Base-by-base conservation (phyloP, 2,888 invertebrate genomes). In the Tipula lateralis region DNA sequence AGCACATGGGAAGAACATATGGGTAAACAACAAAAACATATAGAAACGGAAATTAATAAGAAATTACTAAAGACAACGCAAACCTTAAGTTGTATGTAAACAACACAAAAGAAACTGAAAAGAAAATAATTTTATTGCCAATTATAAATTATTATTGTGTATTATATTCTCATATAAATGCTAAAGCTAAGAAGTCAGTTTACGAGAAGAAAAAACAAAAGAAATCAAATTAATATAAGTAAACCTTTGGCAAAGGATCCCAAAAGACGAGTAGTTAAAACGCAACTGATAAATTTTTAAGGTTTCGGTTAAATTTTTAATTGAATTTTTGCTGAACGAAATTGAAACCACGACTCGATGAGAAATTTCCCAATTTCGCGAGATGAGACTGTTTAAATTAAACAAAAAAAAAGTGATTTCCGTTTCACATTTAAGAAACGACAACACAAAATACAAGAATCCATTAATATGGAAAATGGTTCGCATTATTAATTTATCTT, bases 101-200 rank as follows among this genome's bases (percentile, higher is more conserved):
- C n/a, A 66, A 66, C 66, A 24, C 66, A 66, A 66, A 9, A 66
- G 9, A 24, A 66, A 19, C 13, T 39, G 13, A 13, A 66, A 66
- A 24, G 66, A 24, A 66, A 66, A 66, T 66, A 66, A 66, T 66
- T 66, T 66, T 66, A 66, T 66, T 66, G 66, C 66, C 66, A 66
- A 66, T 66, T 66, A 66, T 66, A 66, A 66, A 66, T 66, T 66
- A 66, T 66, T 66, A 66, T 66, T 66, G 66, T 66, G 24, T 24
- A 66, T 66, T 9, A 66, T 12, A 66, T 66, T 66, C 66, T 66
- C 66, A 24, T 66, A 66, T 66, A 24, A 7, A 66, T 24, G 66
- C 24, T 66, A 9, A 19, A 24, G 66, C 12, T 66, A 66, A 66
- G 66, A 66, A 66, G 66, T 12, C 24, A 19, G 66, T 9, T 66